phyloP scores from a whole-genome alignment of 2,797 vertebrate genomes.

The Arnoldichthys spilopterus region DNA sequence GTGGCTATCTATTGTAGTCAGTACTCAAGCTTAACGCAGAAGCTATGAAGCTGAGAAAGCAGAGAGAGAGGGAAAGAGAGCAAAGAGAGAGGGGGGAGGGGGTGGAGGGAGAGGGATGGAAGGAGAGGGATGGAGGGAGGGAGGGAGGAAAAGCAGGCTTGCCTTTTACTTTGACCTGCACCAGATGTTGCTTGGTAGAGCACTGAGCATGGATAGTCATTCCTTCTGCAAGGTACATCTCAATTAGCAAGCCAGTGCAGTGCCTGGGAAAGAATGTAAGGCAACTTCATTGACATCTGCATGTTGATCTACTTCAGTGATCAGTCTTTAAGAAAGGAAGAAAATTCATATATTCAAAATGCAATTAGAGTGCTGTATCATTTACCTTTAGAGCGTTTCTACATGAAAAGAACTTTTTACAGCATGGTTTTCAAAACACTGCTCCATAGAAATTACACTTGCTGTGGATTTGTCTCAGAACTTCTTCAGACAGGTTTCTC shows the following conservation, averaged over 20 bases:
- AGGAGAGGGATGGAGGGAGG: slow-evolving; percentile 42
- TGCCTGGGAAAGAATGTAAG: slow-evolving; percentile 67
- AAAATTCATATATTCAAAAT: slow-evolving; percentile 64
- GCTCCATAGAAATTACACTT: neutral
- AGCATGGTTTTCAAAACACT: neutral
- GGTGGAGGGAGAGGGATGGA: slow-evolving; percentile 42
- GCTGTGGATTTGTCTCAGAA: neutral
- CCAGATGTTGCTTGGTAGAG: slow-evolving; percentile 78
- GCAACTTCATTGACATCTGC: slow-evolving; percentile 61
- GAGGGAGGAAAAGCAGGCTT: slow-evolving; percentile 62
- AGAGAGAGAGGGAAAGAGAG: slow-evolving; percentile 21
- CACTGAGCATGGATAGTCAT: slow-evolving; percentile 75
- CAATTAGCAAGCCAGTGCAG: slow-evolving; percentile 72
- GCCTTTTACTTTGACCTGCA: slow-evolving; percentile 76
- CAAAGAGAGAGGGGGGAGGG: slow-evolving; percentile 22
- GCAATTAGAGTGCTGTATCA: slow-evolving; percentile 70
- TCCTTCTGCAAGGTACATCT: slow-evolving; percentile 73
- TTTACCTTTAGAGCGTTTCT: slow-evolving; percentile 13
- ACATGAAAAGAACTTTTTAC: neutral
- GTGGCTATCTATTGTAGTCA: slow-evolving; percentile 43
- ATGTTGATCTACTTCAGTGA: slow-evolving; percentile 65
- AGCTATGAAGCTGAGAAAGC: no score
- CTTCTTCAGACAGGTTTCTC: neutral
- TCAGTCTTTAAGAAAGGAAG: slow-evolving; percentile 59
- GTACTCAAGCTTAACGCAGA: slow-evolving; percentile 40